Conservation (phyloP, 2,797 vertebrate species). For the Austrolebias charrua region DNA sequence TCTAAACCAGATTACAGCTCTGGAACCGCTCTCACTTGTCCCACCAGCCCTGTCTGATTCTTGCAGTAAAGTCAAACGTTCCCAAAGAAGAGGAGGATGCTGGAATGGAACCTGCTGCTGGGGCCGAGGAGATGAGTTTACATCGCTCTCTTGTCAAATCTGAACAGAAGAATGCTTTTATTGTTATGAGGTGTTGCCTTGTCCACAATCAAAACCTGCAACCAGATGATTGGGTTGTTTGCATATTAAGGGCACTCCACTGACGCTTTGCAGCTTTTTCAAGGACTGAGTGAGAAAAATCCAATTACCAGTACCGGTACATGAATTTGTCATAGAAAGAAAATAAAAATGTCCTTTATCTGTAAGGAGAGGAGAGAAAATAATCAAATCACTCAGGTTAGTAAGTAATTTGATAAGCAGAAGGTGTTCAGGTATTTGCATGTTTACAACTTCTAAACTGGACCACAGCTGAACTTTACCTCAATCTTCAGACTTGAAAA, state of each 20-base stretch:
- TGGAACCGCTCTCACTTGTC: constrained; percentile 32
- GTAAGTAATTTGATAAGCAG: constrained; percentile 11
- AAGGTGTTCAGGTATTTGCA: neutral
- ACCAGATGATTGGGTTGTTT: neutral
- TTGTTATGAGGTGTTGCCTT: neutral
- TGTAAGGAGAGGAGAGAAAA: neutral
- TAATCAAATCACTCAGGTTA: neutral
- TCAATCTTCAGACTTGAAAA: too few species aligned
- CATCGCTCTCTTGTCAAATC: neutral
- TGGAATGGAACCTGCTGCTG: constrained; percentile 4
- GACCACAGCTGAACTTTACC: neutral
- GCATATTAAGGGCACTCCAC: constrained; percentile 2
- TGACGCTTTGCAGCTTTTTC: constrained; percentile 1
- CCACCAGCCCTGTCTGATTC: neutral
- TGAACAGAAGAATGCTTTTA: constrained; percentile 2
- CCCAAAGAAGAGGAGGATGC: neutral
- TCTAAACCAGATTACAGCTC: constrained; percentile 73
- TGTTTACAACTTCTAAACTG: constrained; percentile 3
- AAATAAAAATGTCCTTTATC: neutral
- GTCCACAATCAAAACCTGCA: constrained; percentile 11
- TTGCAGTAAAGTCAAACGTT: constrained; percentile 1
- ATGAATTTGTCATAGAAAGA: constrained; percentile 4
- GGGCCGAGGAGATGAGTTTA: constrained; percentile 1
- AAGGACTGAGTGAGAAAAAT: neutral
- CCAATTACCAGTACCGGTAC: constrained; percentile 5